These are phyloP conservation scores for Pseudomyrmex gracilis DNA, from an alignment of 1,140 invertebrate species.

Conservation along the genomic window DNA sequence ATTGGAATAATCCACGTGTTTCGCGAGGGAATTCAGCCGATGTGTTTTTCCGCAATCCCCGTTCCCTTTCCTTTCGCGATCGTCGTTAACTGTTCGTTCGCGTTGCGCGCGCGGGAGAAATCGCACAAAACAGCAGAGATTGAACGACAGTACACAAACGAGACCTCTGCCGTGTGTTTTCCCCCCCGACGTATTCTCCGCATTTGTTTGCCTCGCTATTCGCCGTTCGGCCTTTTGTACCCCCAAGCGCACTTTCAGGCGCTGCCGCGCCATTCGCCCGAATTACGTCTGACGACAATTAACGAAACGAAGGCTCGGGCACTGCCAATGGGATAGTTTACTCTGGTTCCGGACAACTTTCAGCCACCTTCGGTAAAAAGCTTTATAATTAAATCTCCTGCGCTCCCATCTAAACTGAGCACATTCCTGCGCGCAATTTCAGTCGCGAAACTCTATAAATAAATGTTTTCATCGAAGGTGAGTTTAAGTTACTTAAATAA, in stretches of 20 bases:
- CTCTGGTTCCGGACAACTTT: background rate
- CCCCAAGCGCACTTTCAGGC: constrained; percentile 21
- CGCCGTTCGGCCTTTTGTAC: background rate
- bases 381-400: constrained; percentile 35
- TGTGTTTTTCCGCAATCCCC: constrained; percentile 43
- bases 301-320: constrained; percentile 1
- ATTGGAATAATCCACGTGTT: constrained; percentile 48
- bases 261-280: constrained; percentile 15
- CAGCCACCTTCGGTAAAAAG: background rate
- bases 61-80: constrained; percentile 1
- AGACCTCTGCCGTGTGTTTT: constrained; percentile 50
- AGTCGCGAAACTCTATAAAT: constrained; percentile 4
- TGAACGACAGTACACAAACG: constrained; percentile 67
- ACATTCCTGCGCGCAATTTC: background rate
- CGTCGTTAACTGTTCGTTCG: constrained; percentile 47
- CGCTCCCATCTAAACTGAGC: constrained; percentile 4
- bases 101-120: constrained; percentile 6
- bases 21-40: constrained; percentile 15
- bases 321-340: constrained; percentile 5
- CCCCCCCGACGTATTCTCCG: constrained; percentile 27
- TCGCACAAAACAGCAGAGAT: constrained; percentile 53
- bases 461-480: constrained; percentile 30
- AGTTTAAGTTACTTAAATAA: constrained; percentile 6
- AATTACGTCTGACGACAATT: constrained; percentile 44
- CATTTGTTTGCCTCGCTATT: constrained; percentile 56